These are phyloP conservation scores for Philereme vetulata DNA, from an alignment of 2,888 invertebrate genomes.

Conservation along the genomic window DNA sequence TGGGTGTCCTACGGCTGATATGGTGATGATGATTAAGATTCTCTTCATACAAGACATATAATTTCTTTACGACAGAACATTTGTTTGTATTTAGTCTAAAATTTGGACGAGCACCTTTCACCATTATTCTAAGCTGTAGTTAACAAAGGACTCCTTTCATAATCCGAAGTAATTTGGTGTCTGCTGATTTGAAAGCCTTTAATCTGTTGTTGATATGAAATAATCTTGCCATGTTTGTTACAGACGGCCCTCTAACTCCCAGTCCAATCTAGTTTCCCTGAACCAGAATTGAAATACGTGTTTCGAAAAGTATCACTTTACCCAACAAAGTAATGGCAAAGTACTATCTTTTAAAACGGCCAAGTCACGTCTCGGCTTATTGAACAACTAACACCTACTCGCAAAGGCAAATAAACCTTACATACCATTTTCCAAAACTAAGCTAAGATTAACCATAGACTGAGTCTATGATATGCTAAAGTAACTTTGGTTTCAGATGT, in stretches of 20 bases:
- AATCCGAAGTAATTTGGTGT: neutral
- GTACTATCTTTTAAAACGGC: too few species aligned
- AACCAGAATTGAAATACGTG: conserved; percentile 14
- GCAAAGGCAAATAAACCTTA: too few species aligned
- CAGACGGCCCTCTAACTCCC: conserved; percentile 9
- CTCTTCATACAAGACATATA: too few species aligned
- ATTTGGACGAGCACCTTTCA: neutral
- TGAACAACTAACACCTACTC: too few species aligned
- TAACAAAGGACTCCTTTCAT: neutral
- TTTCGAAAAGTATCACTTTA: neutral
- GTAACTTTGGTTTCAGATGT: too few species aligned
- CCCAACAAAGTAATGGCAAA: neutral
- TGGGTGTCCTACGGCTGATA: too few species aligned
- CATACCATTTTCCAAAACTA: too few species aligned
- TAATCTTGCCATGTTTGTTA: conserved; percentile 4
- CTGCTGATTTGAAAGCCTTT: neutral
- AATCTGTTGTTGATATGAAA: conserved; percentile 1
- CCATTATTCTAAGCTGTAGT: neutral
- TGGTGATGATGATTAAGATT: too few species aligned
- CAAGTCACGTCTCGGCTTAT: too few species aligned
- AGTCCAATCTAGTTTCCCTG: conserved; percentile 14
- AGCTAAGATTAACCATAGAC: too few species aligned
- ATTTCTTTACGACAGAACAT: too few species aligned
- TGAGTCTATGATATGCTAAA: too few species aligned
- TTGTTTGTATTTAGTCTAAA: neutral